Base-by-base conservation (phyloP, 2,797 vertebrate genomes). In the Pempheris klunzingeri region DNA sequence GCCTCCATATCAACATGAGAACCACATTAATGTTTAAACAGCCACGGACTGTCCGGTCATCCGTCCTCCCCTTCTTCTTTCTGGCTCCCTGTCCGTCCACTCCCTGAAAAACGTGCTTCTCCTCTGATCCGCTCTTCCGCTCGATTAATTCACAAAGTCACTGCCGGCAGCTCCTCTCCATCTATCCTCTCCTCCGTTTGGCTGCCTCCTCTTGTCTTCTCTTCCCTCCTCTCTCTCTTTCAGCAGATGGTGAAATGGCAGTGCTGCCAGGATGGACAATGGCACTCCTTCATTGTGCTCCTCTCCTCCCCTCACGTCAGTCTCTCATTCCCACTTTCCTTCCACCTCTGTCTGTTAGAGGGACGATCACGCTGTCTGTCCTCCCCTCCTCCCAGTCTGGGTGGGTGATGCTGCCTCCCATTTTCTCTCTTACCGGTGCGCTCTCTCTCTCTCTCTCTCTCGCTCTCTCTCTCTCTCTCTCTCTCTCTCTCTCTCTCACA, bases 61-160 rank as follows among this genome's bases (percentile, higher is more conserved):
- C 76, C 59, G 80, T 92, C 87, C 80, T 87, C 76, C 82, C 73
- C 82, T 89, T 86, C 80, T 80, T 85, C 76, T 87, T 44, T 71
- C 81, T 82, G 74, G 73, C 81, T 84, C 80, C 83, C 78, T 53
- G 47, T 90, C 85, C 81, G 84, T 92, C 94, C 90, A 92, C 93
- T 94, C 92, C 93, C 90, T 85, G 78, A 87, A 89, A 92, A 91
- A 85, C 83, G 90, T 89, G 89, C 87, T 87, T 85, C 88, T 86
- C 85, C 85, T 88, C 90, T 85, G 89, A 92, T 92, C 85, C 68
- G 65, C 85, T 94, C 92, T 87, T 91, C 92, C 63, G 86, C 86
- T 92, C 87, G 88, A 89, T 93, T 88, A 90, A 93, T 94, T 93
- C 90, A 93, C 91, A 92, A 93, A 94, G 93, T 95, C 93, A 93